A percentile compares a stretch with the other conserved stretches of the same genome.
Evolutionary conservation across 2,797 vertebrate species (phyloP).

Genomic region (Anguilla obscura): DNA sequence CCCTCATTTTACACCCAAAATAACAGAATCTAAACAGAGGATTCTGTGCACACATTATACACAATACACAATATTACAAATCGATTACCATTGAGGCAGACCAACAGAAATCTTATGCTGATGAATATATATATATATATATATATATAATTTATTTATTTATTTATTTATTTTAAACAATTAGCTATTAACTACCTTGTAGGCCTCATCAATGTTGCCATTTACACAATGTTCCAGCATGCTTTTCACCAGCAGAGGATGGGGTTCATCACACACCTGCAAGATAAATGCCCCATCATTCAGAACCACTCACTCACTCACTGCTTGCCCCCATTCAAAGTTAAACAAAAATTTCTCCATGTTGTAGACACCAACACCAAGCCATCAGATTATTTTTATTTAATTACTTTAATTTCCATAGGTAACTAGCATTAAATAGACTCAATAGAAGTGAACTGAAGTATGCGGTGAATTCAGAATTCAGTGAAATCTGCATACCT

Average conservation of each 20-base stretch:
- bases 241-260: constrained; percentile 92
- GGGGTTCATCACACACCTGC: constrained; percentile 94
- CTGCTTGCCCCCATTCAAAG: neutral
- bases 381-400: neutral
- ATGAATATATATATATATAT: neutral
- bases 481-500: constrained; percentile 62
- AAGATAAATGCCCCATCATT: neutral
- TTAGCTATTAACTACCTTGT: constrained; percentile 71
- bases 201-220: constrained; percentile 85
- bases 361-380: neutral
- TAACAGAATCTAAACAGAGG: neutral
- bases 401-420: neutral
- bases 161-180: neutral
- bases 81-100: neutral
- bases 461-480: neutral
- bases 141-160: too few relatives aligned
- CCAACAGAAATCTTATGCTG: neutral
- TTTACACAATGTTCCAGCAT: constrained; percentile 91
- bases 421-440: neutral
- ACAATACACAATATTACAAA: neutral
- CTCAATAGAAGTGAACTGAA: neutral
- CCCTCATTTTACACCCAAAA: neutral
- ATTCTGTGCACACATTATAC: neutral
- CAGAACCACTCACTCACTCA: neutral
- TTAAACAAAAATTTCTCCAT: neutral